phyloP scores from a whole-genome alignment of 2,888 invertebrate species.

The Andrena haemorrhoa region DNA sequence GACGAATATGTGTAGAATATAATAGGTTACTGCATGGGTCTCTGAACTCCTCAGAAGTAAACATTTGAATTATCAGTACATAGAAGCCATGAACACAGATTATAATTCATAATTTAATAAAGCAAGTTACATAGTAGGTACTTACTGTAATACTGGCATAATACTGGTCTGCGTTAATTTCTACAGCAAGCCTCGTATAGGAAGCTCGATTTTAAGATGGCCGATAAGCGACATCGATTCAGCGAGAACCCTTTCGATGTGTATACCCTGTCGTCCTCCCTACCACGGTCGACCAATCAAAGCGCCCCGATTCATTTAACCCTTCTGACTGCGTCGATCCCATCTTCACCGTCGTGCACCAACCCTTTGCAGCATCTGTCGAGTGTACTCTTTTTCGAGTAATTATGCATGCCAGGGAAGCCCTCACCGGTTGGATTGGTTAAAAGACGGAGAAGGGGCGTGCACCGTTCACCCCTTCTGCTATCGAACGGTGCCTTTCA shows the following conservation, averaged over 20 bases:
- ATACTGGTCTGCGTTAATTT: not conserved
- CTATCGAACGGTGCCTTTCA: constrained; percentile 27
- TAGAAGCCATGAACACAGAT: no score
- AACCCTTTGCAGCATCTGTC: constrained; percentile 77
- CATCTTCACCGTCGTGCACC: constrained; percentile 33
- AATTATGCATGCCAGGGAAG: constrained; percentile 77
- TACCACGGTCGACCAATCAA: constrained; percentile 74
- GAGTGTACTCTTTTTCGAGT: constrained; percentile 71
- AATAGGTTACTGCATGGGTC: no score
- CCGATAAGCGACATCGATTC: constrained; percentile 57
- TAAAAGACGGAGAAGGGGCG: constrained; percentile 73
- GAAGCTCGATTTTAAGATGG: constrained; percentile 65
- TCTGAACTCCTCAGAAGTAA: no score
- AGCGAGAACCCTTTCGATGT: constrained; percentile 56
- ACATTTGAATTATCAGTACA: no score
- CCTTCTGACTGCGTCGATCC: constrained; percentile 70
- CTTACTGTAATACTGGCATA: not conserved
- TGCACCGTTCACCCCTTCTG: constrained; percentile 76
- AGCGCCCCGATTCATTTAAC: constrained; percentile 79
- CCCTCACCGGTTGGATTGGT: constrained; percentile 77
- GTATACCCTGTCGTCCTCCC: constrained; percentile 69
- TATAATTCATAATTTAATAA: no score
- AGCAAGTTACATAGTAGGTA: no score
- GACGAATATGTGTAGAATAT: not conserved
- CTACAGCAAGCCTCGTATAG: constrained; percentile 9